phyloP scores from a whole-genome alignment of 2,113 vertebrate species.

The Bubo blakistoni region DNA sequence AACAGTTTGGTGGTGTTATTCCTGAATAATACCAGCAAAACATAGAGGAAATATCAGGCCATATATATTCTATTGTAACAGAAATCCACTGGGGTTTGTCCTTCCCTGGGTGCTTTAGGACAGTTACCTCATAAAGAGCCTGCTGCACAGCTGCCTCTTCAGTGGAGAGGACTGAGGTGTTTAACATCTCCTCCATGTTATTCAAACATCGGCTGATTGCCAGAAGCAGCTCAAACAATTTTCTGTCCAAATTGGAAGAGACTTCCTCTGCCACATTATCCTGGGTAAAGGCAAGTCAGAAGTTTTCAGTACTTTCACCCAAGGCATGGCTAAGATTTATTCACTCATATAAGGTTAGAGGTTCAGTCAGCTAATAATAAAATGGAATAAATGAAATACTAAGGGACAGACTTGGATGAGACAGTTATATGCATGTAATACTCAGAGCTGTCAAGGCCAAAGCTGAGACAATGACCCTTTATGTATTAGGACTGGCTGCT shows the following conservation, averaged over 20 bases:
- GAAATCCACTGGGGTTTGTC: background rate
- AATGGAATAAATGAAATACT: background rate
- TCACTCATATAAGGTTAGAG: background rate
- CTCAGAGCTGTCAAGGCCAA: background rate
- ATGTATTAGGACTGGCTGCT: background rate
- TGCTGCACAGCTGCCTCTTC: constrained; percentile 70
- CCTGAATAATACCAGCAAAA: background rate
- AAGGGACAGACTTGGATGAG: background rate
- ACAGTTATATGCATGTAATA: background rate
- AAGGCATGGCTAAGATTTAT: background rate
- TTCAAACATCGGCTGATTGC: constrained; percentile 75
- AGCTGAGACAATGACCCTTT: background rate
- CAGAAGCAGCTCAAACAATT: constrained; percentile 79
- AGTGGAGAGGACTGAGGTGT: constrained; percentile 19
- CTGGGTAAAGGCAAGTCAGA: constrained; percentile 55
- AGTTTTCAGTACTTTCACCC: background rate
- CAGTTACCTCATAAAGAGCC: constrained; percentile 75
- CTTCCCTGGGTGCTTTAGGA: background rate
- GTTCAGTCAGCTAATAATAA: background rate
- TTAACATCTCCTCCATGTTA: constrained; percentile 73
- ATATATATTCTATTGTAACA: background rate
- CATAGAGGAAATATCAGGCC: background rate
- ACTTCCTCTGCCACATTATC: constrained; percentile 49
- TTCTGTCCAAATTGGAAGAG: constrained; percentile 71
- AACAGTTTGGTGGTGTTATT: background rate